These are phyloP conservation scores for Luscinia megarhynchos DNA, from an alignment of 2,797 vertebrate genomes.

Conservation along the genomic window DNA sequence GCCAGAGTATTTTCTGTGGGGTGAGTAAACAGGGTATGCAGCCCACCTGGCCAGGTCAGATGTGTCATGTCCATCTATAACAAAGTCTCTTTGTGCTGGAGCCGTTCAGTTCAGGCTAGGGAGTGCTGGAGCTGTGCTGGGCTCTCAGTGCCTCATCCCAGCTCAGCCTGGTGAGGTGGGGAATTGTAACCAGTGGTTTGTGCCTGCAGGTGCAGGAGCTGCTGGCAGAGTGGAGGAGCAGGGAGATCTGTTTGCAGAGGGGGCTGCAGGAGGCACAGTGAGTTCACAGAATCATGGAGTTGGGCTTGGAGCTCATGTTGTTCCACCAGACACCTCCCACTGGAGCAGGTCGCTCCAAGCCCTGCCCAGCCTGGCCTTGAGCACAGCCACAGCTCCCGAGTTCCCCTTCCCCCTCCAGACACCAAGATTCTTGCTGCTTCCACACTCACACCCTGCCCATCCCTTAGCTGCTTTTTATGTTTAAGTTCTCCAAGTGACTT, in stretches of 20 bases:
- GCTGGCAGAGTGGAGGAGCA: conserved; percentile 61
- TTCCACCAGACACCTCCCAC: not conserved
- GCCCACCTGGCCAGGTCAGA: not conserved
- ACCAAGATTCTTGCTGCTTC: not conserved
- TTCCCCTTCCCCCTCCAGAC: not conserved
- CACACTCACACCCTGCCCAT: not conserved
- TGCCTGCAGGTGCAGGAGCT: not conserved
- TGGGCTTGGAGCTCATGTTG: not conserved
- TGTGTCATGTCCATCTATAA: not conserved
- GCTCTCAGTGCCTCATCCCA: not conserved
- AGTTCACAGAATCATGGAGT: not conserved
- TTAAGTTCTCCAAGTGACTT: not conserved
- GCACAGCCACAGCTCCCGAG: not conserved
- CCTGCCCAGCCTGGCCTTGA: not conserved
- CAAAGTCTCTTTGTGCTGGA: not conserved
- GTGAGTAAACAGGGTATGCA: not conserved
- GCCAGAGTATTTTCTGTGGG: not conserved
- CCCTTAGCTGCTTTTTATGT: not conserved
- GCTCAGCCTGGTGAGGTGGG: not conserved
- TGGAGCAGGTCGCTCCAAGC: not conserved
- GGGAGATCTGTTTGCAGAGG: conserved; percentile 73
- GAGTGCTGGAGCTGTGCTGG: not conserved
- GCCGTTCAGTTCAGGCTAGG: not conserved
- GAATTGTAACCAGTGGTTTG: not conserved
- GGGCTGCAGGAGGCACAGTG: conserved; percentile 81